Conservation (phyloP, 1,140 invertebrate genomes). For the Maniola jurtina region DNA sequence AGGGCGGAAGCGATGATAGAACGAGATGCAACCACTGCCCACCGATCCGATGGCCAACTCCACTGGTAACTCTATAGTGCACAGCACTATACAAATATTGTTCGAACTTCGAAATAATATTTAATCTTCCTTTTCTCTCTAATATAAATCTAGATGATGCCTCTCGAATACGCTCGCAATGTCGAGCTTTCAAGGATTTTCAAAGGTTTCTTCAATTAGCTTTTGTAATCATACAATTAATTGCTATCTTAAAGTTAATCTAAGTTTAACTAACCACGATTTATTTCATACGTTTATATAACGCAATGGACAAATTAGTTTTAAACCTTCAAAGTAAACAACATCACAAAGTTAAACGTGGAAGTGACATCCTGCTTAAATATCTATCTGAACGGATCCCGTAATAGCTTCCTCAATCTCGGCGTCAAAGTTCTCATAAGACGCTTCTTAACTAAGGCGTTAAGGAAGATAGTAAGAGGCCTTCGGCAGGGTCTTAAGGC, state of each 20-base stretch:
- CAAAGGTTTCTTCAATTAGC: not conserved
- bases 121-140: slow-evolving; percentile 62
- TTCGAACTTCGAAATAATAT: slow-evolving; percentile 68
- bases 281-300: not conserved
- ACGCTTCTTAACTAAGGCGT: slow-evolving; percentile 76
- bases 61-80: slow-evolving; percentile 65
- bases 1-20: slow-evolving; percentile 75
- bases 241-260: too few relatives aligned
- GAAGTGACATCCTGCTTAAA: slow-evolving; percentile 74
- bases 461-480: slow-evolving; percentile 77
- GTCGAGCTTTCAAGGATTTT: slow-evolving; percentile 17
- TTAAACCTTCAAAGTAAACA: slow-evolving; percentile 72
- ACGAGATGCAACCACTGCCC: slow-evolving; percentile 74
- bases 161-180: slow-evolving; percentile 33
- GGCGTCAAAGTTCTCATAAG: slow-evolving; percentile 76
- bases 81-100: slow-evolving; percentile 74
- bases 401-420: slow-evolving; percentile 77
- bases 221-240: not conserved
- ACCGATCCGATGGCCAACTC: slow-evolving; percentile 66
- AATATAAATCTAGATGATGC: slow-evolving; percentile 46
- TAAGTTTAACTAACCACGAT: not conserved
- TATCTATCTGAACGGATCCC: slow-evolving; percentile 74
- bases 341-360: slow-evolving; percentile 73
- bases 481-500: slow-evolving; percentile 75
- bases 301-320: slow-evolving; percentile 43